These are phyloP conservation scores for Myotis lucifugus DNA, from an alignment of 2,113 vertebrate species.

Conservation along the genomic window DNA sequence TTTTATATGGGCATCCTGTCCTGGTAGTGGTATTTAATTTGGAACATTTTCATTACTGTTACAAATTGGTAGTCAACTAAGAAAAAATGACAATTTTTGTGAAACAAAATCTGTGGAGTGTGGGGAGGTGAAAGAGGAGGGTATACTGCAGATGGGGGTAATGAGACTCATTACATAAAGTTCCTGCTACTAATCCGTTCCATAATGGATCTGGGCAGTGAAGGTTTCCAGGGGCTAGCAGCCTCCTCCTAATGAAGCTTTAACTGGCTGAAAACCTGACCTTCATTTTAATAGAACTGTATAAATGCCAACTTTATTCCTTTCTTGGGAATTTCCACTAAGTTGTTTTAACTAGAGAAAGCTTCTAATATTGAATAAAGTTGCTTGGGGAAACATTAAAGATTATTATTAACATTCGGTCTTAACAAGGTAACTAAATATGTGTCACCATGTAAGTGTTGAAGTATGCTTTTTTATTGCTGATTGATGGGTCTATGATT, in stretches of 20 bases:
- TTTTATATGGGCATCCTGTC: neutral
- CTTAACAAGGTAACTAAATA: slow-evolving; percentile 23
- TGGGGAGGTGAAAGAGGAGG: neutral
- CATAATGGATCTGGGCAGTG: neutral
- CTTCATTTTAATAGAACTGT: slow-evolving; percentile 62
- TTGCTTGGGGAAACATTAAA: slow-evolving; percentile 53
- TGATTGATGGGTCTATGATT: neutral
- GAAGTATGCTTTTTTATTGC: rapidly evolving
- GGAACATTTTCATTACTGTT: slow-evolving; percentile 57
- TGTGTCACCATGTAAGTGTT: neutral
- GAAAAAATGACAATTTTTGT: slow-evolving; percentile 42
- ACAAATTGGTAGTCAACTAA: slow-evolving; percentile 54
- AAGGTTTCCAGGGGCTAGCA: slow-evolving; percentile 41
- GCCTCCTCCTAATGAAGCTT: slow-evolving; percentile 33
- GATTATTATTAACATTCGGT: neutral
- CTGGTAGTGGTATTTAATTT: slow-evolving; percentile 9
- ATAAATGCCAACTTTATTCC: neutral
- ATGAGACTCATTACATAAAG: slow-evolving; percentile 40
- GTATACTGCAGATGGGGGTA: slow-evolving; percentile 22
- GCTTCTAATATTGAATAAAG: neutral
- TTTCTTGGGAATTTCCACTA: slow-evolving; percentile 11
- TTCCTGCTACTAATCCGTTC: slow-evolving; percentile 47
- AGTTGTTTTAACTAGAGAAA: slow-evolving; percentile 46
- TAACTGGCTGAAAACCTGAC: slow-evolving; percentile 11
- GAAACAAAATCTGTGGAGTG: slow-evolving; percentile 29